phyloP scores from a whole-genome alignment of 2,113 vertebrate genomes.

The Etheostoma cragini region DNA sequence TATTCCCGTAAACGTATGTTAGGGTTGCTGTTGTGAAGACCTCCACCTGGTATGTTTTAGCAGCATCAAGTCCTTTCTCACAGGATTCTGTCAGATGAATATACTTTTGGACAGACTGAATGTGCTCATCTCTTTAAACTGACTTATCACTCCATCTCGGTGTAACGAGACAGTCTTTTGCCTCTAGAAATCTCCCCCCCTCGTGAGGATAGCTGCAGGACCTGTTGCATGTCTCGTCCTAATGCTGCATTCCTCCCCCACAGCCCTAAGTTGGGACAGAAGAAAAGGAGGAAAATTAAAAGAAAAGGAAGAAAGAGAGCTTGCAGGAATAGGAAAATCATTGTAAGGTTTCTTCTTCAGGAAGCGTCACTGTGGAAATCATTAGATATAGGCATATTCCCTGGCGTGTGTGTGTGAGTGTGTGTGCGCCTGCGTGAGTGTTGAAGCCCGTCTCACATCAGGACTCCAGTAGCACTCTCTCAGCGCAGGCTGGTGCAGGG shows the following conservation, averaged over 20 bases:
- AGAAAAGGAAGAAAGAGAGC: constrained; percentile 21
- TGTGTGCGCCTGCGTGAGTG: not conserved
- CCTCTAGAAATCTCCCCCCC: not conserved
- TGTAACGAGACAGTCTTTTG: constrained; percentile 33
- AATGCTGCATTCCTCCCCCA: constrained; percentile 40
- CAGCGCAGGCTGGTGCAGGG: constrained; percentile 9
- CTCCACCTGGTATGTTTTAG: too few species aligned
- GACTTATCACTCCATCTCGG: not conserved
- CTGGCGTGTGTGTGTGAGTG: not conserved
- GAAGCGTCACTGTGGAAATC: too few species aligned
- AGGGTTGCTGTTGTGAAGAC: too few species aligned
- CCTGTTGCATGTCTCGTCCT: constrained; percentile 51
- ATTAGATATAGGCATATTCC: too few species aligned
- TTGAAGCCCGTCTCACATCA: not conserved
- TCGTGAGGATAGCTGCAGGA: constrained; percentile 35
- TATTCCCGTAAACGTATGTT: too few species aligned
- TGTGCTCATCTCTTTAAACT: too few species aligned
- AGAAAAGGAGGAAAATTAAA: constrained; percentile 18
- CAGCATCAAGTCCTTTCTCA: too few species aligned
- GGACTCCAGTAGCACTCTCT: too few species aligned
- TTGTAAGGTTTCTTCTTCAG: too few species aligned
- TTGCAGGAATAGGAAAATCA: not conserved
- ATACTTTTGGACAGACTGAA: too few species aligned
- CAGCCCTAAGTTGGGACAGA: constrained; percentile 26
- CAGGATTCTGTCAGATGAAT: too few species aligned